These are phyloP conservation scores for Acleris cristana DNA, from an alignment of 2,888 invertebrate species.

Conservation along the genomic window DNA sequence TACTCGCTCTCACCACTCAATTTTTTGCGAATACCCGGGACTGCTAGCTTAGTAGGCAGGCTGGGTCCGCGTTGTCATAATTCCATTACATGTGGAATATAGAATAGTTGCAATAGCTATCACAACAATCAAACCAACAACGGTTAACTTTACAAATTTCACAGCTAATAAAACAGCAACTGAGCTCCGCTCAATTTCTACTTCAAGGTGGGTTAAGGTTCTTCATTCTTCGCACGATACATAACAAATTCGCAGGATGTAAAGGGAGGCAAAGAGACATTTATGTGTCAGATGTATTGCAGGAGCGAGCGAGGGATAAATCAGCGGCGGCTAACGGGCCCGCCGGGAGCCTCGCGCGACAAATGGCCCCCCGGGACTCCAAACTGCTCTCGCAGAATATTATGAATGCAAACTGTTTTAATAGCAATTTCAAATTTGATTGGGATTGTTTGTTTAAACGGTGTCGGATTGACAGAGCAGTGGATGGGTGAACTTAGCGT, in stretches of 20 bases:
- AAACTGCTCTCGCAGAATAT: conserved; percentile 47
- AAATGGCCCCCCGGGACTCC: conserved; percentile 71
- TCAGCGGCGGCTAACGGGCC: conserved; percentile 69
- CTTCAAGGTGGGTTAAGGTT: no score
- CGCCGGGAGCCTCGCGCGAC: conserved; percentile 65
- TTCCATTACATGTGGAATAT: no score
- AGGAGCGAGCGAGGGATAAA: conserved; percentile 68
- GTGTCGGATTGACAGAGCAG: neutral
- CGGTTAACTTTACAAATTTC: no score
- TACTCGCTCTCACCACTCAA: no score
- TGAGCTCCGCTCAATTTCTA: no score
- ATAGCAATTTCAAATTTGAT: conserved; percentile 69
- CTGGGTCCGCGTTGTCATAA: no score
- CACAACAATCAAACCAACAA: no score
- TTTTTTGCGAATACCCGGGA: no score
- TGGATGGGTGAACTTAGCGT: no score
- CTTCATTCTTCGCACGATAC: conserved; percentile 9
- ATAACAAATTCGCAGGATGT: conserved; percentile 42
- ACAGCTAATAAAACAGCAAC: no score
- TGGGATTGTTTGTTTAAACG: conserved; percentile 48
- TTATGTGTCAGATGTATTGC: conserved; percentile 77
- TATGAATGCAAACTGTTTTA: conserved; percentile 63
- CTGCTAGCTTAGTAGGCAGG: no score
- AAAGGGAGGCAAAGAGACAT: conserved; percentile 80
- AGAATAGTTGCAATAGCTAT: no score